Base-by-base conservation (phyloP, 1,140 invertebrate species). In the Atta cephalotes region DNA sequence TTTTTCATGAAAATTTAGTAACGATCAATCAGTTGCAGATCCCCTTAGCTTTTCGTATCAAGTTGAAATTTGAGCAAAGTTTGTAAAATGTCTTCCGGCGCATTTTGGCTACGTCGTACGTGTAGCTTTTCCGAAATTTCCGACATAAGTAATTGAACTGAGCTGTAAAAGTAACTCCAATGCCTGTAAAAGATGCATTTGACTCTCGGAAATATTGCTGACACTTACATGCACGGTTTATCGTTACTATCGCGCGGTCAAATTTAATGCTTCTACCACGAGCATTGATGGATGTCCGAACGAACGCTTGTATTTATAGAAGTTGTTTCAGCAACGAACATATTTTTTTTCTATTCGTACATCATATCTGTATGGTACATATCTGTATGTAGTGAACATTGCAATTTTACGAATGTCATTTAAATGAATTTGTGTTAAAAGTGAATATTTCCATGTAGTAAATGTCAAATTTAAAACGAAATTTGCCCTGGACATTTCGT, bases 111-210 rank as follows among this genome's bases (percentile, higher is more conserved):
- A 18, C 25, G 60, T 16, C 0, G 12, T 56, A 74, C 68, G 66
- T 71, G 66, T 25, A 14, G 39, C 70, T 74, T 25, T 49, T 74
- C n/a, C 39, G 68, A 74, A 74, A 84, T 84, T 74, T 63, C 14
- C 25, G 70, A 49, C 56, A 62, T 84, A 74, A 74, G 80, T 74
- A 84, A 84, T 74, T 62, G 80, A 18, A 35, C 6, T 63, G 3
- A 16, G 39, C 16, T 51, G 79, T 81, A 60, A 81, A 81, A 70
- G 77, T 53, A n/a, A 12, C 35, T 80, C 62, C 51, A 14, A 25
- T 45, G 39, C 16, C 39, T 66, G 56, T 84, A 51, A 84, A 84
- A 76, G 80, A 84, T 84, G 68, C 56, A 82, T 82, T 21, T 35
- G 49, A 4, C 2, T 16, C 3, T 3, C 39, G 39, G 28, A 74